A percentile compares a stretch with the other conserved stretches of the same genome.
phyloP scores from a whole-genome alignment of 2,113 vertebrate genomes.

The Anguilla rostrata region DNA sequence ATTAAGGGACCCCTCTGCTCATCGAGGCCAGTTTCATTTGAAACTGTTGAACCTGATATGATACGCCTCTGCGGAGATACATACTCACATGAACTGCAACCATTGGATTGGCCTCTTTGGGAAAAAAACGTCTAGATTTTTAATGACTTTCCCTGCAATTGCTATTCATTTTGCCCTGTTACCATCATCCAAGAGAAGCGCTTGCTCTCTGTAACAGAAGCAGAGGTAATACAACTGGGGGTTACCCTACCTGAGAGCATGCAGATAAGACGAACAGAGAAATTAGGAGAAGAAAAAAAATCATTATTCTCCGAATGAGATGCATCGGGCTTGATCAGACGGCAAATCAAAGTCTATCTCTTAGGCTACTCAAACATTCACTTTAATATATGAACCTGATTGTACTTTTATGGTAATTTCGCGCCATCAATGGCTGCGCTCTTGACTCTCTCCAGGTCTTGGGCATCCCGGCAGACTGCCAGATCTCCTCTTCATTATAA shows the following conservation, averaged over 20 bases:
- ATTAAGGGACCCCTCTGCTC: too few species aligned
- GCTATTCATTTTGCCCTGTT: slow-evolving; percentile 62
- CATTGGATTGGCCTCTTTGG: slow-evolving; percentile 34
- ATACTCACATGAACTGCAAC: slow-evolving; percentile 34
- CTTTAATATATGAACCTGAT: slow-evolving; percentile 99
- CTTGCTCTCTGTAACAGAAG: slow-evolving; percentile 54
- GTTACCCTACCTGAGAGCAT: slow-evolving; percentile 74
- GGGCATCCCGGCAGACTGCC: slow-evolving; percentile 89
- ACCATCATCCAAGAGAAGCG: slow-evolving; percentile 70
- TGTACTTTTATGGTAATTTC: slow-evolving; percentile 99
- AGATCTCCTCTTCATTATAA: slow-evolving; percentile 94
- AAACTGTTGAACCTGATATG: too few species aligned
- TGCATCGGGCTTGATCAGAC: slow-evolving; percentile 96
- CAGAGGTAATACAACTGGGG: slow-evolving; percentile 73
- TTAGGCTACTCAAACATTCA: slow-evolving; percentile 99
- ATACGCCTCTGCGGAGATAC: background rate
- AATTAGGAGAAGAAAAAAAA: slow-evolving; percentile 67
- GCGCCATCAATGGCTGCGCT: slow-evolving; percentile 93
- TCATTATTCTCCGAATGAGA: slow-evolving; percentile 98
- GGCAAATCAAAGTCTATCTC: slow-evolving; percentile 97
- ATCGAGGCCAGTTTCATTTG: slow-evolving; percentile 34
- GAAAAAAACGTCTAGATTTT: slow-evolving; percentile 41
- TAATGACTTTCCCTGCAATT: slow-evolving; percentile 64
- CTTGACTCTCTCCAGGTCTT: slow-evolving; percentile 95
- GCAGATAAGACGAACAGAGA: slow-evolving; percentile 63